Evolutionary conservation across 2,113 vertebrate genomes (phyloP).

Genomic region (Erythrocercus mccallii): DNA sequence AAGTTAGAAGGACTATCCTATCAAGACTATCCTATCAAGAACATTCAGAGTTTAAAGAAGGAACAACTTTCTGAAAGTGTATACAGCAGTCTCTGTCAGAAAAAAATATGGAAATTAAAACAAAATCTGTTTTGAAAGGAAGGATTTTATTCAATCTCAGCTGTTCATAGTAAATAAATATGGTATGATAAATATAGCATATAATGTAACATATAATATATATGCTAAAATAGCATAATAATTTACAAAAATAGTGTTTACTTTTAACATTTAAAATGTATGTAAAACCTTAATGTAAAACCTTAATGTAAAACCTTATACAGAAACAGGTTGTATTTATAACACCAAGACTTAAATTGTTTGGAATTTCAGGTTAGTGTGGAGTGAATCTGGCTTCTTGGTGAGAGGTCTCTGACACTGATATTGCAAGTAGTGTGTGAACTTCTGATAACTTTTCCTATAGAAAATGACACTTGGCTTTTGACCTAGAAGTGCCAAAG

Average conservation of each 20-base stretch:
- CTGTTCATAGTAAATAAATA: not conserved
- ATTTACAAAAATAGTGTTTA: not conserved
- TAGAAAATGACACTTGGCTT: not conserved
- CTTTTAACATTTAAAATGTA: not conserved
- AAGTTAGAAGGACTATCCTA: not conserved
- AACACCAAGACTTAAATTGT: not conserved
- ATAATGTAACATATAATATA: too few species aligned
- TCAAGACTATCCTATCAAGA: too few species aligned
- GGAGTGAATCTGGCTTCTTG: not conserved
- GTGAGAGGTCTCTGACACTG: not conserved
- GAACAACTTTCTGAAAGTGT: not conserved
- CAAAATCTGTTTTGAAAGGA: not conserved
- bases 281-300: too few species aligned
- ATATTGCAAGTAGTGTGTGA: not conserved
- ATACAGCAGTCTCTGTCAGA: not conserved
- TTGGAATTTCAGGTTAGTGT: not conserved
- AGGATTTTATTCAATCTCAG: not conserved
- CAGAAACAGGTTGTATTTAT: not conserved
- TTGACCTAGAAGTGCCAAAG: slow-evolving; percentile 20
- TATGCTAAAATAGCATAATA: not conserved
- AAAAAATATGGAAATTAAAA: not conserved
- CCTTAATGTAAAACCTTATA: not conserved
- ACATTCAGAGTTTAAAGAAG: not conserved
- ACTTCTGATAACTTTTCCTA: not conserved
- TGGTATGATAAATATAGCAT: too few species aligned